Base-by-base conservation (phyloP, 2,888 invertebrate species). In the Amblyjoppa fuscipennis region DNA sequence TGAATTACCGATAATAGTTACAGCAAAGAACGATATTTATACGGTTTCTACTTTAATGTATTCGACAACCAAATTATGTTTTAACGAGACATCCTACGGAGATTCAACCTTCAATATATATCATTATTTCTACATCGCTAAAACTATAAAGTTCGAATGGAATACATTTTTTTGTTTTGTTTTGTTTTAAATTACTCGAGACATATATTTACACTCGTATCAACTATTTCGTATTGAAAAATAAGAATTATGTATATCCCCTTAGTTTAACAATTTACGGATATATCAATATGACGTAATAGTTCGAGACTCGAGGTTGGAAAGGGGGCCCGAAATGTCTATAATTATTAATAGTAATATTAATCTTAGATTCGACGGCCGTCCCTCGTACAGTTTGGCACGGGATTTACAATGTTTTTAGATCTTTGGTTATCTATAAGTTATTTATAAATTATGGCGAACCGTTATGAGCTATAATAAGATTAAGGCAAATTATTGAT, bases 181-280 rank as follows among this genome's bases (percentile, higher is more conserved):
- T 56, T 77, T 74, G 61, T 77, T 78, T 59, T 45, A 66, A 71
- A 83, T 76, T 68, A 80, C 77, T 80, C 73, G 80, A 85, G 83
- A 83, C 80, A 80, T 68, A 79, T 85, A 85, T 85, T 20, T 85
- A 85, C 85, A 85, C 68, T 85, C 85, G 85, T 85, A 85, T 83
- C 61, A 61, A 77, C 85, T 85, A 85, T 73, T 80, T 77, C 80
- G 83, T 85, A 85, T 85, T 85, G 71, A 85, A 85, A 85, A 85
- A 85, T 85, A 85, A 83, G 77, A 85, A 83, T 83, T 61, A 61
- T 61, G 61, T 31, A 61, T 83, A 80, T 83, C 85, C 80, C 77
- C 73, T 51, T 66, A 77, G 74, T 83, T 79, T 83, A 81, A 81
- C 77, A 78, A 80, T 85, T 83, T 76, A 76, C 76, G 71, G 74